Conservation (phyloP, 2,888 invertebrate species). For the Pecten maximus region DNA sequence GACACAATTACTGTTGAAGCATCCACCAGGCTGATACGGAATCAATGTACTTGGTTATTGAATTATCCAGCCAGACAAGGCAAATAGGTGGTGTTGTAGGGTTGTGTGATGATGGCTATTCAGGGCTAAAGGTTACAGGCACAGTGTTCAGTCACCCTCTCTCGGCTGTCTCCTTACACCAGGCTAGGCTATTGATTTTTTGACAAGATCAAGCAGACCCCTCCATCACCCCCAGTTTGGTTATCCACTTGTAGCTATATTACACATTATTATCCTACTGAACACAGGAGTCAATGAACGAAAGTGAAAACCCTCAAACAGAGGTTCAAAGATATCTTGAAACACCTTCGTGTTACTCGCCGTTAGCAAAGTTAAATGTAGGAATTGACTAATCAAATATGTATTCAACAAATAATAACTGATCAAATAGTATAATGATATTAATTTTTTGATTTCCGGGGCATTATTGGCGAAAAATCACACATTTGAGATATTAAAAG, state of each 20-base stretch:
- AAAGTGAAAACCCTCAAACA: background rate
- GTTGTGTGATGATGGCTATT: background rate
- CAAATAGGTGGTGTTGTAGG: conserved; percentile 8
- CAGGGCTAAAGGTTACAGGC: background rate
- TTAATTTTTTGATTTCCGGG: no score
- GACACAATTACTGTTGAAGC: background rate
- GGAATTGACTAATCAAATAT: no score
- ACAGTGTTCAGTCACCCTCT: background rate
- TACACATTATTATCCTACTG: background rate
- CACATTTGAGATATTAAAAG: no score
- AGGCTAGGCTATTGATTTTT: background rate
- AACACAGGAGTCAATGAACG: background rate
- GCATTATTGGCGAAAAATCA: no score
- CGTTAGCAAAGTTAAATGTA: no score
- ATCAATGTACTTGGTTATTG: conserved; percentile 15
- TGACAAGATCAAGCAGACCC: background rate
- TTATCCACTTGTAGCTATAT: background rate
- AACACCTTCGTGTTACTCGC: no score
- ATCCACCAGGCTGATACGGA: background rate
- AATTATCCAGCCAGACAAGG: conserved; percentile 24
- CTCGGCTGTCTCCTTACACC: background rate
- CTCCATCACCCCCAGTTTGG: background rate
- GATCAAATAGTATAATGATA: no score
- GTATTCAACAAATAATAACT: no score
- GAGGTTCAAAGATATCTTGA: no score